Evolutionary conservation across 2,113 vertebrate genomes (phyloP).

Genomic region (Garra rufa): DNA sequence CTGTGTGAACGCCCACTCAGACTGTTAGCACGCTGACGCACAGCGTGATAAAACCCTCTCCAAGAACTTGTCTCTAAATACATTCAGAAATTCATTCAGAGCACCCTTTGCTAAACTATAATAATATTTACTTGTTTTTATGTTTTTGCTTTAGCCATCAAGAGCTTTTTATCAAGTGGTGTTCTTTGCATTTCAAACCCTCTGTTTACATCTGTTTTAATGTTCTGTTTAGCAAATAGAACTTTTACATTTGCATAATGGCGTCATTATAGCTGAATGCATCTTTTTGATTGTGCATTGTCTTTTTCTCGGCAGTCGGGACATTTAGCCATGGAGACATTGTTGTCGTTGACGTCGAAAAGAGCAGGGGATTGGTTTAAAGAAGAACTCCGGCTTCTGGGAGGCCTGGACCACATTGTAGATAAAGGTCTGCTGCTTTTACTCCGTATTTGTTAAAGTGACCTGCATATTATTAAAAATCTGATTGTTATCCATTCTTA

Average conservation of each 20-base stretch:
- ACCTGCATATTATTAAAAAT: background rate
- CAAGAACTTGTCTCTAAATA: background rate
- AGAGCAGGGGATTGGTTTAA: slow-evolving; percentile 99
- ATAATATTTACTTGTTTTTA: slow-evolving; percentile 3
- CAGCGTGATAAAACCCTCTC: background rate
- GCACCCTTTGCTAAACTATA: background rate
- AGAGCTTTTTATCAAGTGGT: background rate
- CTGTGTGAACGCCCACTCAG: background rate
- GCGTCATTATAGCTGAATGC: slow-evolving; percentile 1
- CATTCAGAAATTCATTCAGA: background rate
- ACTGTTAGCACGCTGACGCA: background rate
- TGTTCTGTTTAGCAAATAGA: slow-evolving; percentile 1
- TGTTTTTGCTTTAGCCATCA: background rate
- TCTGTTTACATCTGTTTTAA: background rate
- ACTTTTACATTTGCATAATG: slow-evolving; percentile 24
- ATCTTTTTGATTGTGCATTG: slow-evolving; percentile 19
- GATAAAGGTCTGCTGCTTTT: slow-evolving; percentile 87
- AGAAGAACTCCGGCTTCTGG: slow-evolving; percentile 94
- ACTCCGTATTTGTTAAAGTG: background rate
- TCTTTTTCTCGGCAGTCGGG: slow-evolving; percentile 81
- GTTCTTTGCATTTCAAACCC: background rate
- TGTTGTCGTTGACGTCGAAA: slow-evolving; percentile 95
- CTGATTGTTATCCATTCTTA: background rate
- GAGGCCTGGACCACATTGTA: slow-evolving; percentile 97
- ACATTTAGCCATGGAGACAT: slow-evolving; percentile 96